These are phyloP conservation scores for Mandrillus leucophaeus DNA, from an alignment of 2,113 vertebrate genomes.

Conservation along the genomic window DNA sequence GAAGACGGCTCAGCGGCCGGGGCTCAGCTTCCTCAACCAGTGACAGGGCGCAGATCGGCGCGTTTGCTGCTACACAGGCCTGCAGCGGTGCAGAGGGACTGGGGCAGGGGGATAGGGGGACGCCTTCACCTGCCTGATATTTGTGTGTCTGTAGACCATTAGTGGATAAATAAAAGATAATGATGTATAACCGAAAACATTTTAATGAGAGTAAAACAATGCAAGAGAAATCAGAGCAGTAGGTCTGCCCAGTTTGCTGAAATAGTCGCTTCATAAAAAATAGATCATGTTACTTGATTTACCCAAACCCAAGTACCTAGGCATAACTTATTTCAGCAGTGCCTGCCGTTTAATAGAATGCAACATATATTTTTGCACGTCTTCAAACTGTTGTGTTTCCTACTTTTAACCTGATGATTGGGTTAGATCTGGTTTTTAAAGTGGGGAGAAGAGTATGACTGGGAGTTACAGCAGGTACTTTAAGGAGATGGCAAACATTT, in stretches of 20 bases:
- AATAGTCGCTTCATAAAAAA: not conserved
- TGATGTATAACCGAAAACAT: not conserved
- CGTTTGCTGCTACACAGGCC: fast-evolving
- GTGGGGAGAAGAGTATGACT: not conserved
- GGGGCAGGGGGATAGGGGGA: fast-evolving
- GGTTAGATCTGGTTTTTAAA: constrained; percentile 59
- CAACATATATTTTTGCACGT: not conserved
- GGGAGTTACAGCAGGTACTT: constrained; percentile 57
- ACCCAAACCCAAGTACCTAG: not conserved
- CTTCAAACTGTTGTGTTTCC: constrained; percentile 29
- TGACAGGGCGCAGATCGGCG: fast-evolving
- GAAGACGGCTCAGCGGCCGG: fast-evolving
- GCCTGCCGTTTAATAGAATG: not conserved
- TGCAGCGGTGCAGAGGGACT: fast-evolving
- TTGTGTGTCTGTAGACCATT: not conserved
- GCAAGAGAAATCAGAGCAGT: not conserved
- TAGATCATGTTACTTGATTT: not conserved
- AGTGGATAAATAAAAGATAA: not conserved
- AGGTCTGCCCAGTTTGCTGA: not conserved
- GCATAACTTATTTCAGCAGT: not conserved
- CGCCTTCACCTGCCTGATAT: not conserved
- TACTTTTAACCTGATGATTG: constrained; percentile 38
- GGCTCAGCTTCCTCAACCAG: fast-evolving
- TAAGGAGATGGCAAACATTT: constrained; percentile 65
- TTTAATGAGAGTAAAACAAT: not conserved